Evolutionary conservation across 2,797 vertebrate species (phyloP).

Genomic region (Gallinago nigripennis): DNA sequence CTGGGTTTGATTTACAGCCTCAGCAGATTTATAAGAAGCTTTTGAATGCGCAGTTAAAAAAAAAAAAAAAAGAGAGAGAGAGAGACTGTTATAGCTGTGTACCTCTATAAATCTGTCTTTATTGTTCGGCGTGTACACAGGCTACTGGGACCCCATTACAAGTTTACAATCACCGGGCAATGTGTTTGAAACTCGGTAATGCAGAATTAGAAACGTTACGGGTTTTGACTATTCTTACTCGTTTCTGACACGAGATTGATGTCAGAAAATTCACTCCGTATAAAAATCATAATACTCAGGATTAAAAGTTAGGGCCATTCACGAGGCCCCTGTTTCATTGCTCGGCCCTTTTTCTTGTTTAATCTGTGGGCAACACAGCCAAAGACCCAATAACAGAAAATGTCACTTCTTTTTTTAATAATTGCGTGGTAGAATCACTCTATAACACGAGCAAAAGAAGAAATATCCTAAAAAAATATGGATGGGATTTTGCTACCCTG

Average conservation of each 20-base stretch:
- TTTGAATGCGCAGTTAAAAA: slow-evolving; percentile 53
- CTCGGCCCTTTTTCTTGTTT: background rate
- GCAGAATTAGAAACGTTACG: slow-evolving; percentile 22
- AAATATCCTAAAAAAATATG: background rate
- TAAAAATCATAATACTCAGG: background rate
- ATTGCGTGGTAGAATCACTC: background rate
- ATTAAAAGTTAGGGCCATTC: background rate
- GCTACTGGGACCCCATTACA: slow-evolving; percentile 44
- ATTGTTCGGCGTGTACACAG: slow-evolving; percentile 46
- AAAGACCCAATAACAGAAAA: background rate
- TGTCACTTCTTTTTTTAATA: background rate
- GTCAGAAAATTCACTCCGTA: background rate
- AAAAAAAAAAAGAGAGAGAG: background rate
- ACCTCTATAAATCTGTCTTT: slow-evolving; percentile 68
- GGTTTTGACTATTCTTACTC: background rate
- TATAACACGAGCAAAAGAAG: background rate
- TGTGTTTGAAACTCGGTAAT: slow-evolving; percentile 30
- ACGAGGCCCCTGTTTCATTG: background rate
- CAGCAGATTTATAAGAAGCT: slow-evolving; percentile 48
- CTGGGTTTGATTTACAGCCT: slow-evolving; percentile 65
- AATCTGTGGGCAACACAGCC: background rate
- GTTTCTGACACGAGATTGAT: slow-evolving; percentile 2
- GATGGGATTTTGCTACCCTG: background rate
- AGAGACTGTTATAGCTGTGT: background rate
- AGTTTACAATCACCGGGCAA: slow-evolving; percentile 59